These are phyloP conservation scores for Astropecten irregularis DNA, from an alignment of 53 echinoderm and acorn worm genomes.

Conservation along the genomic window DNA sequence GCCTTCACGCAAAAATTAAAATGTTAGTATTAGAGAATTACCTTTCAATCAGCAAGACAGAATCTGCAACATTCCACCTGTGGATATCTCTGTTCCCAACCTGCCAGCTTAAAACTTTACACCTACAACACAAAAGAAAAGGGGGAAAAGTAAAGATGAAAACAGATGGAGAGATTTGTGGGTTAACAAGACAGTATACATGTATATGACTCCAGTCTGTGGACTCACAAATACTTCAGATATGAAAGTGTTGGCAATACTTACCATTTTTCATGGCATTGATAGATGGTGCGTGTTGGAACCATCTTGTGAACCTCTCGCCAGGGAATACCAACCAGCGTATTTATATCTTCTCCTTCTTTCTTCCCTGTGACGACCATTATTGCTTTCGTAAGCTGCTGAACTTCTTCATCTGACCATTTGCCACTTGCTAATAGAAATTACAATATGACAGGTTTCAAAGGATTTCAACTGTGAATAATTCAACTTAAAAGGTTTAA, in stretches of 20 bases:
- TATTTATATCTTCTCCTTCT: neutral
- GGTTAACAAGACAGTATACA: too few relatives aligned
- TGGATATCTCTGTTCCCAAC: neutral
- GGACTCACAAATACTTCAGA: too few relatives aligned
- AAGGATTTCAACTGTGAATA: neutral
- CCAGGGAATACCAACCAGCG: slow-evolving; percentile 9
- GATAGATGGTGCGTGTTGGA: neutral
- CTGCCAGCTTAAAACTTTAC: neutral
- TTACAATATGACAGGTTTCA: neutral
- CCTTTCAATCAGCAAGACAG: slow-evolving; percentile 13
- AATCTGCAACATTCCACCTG: neutral
- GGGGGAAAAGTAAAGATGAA: too few relatives aligned
- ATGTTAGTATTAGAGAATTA: too few relatives aligned
- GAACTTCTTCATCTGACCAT: neutral
- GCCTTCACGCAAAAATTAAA: too few relatives aligned
- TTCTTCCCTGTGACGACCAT: neutral
- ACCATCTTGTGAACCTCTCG: neutral
- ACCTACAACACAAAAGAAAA: neutral
- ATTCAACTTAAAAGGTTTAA: too few relatives aligned
- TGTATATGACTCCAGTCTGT: too few relatives aligned
- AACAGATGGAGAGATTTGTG: too few relatives aligned
- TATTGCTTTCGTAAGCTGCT: neutral
- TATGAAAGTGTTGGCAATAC: too few relatives aligned
- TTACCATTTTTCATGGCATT: neutral
- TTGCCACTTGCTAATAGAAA: neutral